phyloP scores from a whole-genome alignment of 1,140 invertebrate genomes.

The Venustaconcha ellipsiformis region DNA sequence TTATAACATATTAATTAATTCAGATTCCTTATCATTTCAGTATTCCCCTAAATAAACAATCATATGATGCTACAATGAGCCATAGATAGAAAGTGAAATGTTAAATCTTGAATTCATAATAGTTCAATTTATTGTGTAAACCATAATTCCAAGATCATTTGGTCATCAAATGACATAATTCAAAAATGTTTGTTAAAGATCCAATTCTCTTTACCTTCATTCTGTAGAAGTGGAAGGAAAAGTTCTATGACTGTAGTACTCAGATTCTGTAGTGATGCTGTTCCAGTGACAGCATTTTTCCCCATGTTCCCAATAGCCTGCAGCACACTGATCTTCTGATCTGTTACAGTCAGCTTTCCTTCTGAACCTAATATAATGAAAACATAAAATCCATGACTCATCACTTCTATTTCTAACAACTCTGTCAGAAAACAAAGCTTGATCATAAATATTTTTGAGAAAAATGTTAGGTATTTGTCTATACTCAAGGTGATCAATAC shows the following conservation, averaged over 20 bases:
- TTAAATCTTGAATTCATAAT: no score
- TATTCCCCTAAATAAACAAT: no score
- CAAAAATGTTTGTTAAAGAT: not conserved
- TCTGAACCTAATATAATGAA: slow-evolving; percentile 75
- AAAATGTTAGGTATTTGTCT: no score
- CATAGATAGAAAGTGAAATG: no score
- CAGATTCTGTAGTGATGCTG: slow-evolving; percentile 73
- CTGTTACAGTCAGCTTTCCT: slow-evolving; percentile 89
- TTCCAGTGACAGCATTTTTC: slow-evolving; percentile 77
- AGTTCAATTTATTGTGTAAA: not conserved
- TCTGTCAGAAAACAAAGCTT: not conserved
- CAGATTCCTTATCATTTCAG: no score
- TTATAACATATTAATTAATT: no score
- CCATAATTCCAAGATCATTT: not conserved
- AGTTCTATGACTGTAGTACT: slow-evolving; percentile 76
- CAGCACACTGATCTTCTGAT: slow-evolving; percentile 90
- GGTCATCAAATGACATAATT: not conserved
- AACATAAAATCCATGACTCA: not conserved
- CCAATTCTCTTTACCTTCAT: slow-evolving; percentile 74
- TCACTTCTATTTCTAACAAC: not conserved
- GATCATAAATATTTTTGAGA: not conserved
- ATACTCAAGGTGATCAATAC: no score
- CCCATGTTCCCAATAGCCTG: slow-evolving; percentile 84
- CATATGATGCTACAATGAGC: no score
- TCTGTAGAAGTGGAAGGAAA: slow-evolving; percentile 85